Base-by-base conservation (phyloP, 1,140 invertebrate genomes). In the Bombus confusus region DNA sequence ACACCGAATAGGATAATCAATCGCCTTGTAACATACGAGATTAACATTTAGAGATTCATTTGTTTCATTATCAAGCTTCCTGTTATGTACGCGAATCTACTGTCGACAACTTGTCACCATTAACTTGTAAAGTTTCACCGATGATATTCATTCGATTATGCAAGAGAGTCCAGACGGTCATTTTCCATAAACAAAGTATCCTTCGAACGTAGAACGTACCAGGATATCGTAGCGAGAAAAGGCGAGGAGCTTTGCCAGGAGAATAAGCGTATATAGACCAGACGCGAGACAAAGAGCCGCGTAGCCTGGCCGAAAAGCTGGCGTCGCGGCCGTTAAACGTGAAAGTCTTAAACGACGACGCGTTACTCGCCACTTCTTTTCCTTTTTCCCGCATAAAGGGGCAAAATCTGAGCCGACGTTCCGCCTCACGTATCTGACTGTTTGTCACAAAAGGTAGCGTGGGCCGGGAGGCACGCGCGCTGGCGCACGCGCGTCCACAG, bases 341-440 rank as follows among this genome's bases (percentile, higher is more conserved):
- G 62, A 86, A 82, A 89, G 64, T 87, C 85, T 89, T 89, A 90
- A 89, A 78, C 83, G 72, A 31, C 77, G 64, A 79, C 78, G 78
- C 75, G 59, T n/a, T 71, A 75, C 34, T 57, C 68, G 71, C 59
- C 74, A 71, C 87, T 80, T 84, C 77, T 81, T 87, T 73, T 39
- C 47, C 81, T 74, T 69, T 89, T 77, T 82, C 39, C 79, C 52
- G 77, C 31, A 85, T 82, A 90, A 90, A 89, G 80, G 77, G 81
- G 77, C 69, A 90, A 89, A 90, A 90, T 80, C 85, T 86, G 80
- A 83, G 74, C 74, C 78, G 86, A 52, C 88, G 78, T 87, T 72
- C 52, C 80, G 80, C 86, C 83, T 90, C 86, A 79, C 88, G 81
- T 91, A 87, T 91, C 86, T 71, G 69, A 69, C 81, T 88, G 86